Evolutionary conservation across 2,888 invertebrate genomes (phyloP), one percentile per base, ranked within the genome.

Genomic region (Eurois occulta): DNA sequence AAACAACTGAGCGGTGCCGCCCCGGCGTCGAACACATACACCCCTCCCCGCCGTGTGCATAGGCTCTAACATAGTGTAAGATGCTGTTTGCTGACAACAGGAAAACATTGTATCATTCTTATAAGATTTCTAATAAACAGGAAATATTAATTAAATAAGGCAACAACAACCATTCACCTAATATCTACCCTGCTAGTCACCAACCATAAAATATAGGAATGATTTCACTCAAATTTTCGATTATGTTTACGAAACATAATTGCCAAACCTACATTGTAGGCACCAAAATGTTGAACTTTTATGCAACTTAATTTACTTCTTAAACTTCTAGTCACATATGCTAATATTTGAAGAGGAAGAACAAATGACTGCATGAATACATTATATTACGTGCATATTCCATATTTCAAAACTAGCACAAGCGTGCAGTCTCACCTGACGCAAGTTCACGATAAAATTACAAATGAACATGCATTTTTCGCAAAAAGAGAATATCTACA

Each of bases 121-220:
- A 72, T 62, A 72, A 28, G 10, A 52, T 71, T 80, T 35, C 24
- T 35, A 41, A 28, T 18, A 65, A 46, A 38, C 35, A 43, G 13
- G 35, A 38, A 71, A 48, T 66, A 64, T 32, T 66, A 52, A 28
- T 24, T 46, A 58, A 67, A 68, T 55, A 60, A 67, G 35, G 64
- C 67, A 74, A 76, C 60, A 70, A 70, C 41, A 58, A 80, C 13
- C 62, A 18, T 43, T 70, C 5, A 38, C 38, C 64, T 38, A 60
- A 10, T 67, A 65, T 55, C 66, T 60, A 75, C 10, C 66, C 32
- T 18, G 18, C 32, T 60, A 60, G 32, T 62, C n/a, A 75, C 21
- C 5, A 35, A 65, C 8, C 32, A 64, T 58, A 70, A 72, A 74
- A 72, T 48, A 74, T 71, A 84, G 87, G 84, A 84, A 84, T 84